Base-by-base conservation (phyloP, 53 echinoderm and acorn worm genomes). In the Hippasteria phrygiana region DNA sequence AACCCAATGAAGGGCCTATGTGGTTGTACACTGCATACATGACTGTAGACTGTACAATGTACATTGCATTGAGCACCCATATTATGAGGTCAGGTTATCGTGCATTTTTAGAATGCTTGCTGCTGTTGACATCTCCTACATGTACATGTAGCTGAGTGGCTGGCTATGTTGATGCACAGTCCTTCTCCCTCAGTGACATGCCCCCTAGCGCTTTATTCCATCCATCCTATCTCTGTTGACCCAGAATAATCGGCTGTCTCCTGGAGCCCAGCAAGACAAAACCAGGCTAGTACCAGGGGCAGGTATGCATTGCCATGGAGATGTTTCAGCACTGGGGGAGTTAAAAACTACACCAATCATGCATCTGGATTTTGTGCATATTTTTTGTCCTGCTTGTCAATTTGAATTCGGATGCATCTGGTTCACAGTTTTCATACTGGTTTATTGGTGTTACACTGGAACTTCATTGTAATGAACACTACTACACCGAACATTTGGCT, bases 221-320 rank as follows among this genome's bases (percentile, higher is more conserved):
- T 50, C 84, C 71, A 51, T 85, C 75, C 9, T 72, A 7, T 42
- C 81, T 55, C 46, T 48, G 85, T 24, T 85, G 85, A 85, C 85
- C 85, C 85, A 85, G 64, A 85, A 85, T 85, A 83, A 83, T 83
- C 83, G 66, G 41, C 45, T n/a, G 42, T 31, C 42, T n/a, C 62
- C 32, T 22, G 83, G 32, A 63, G 64, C 62, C 39, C 5, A 83
- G 83, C 29, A 43, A 46, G 27, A 83, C 31, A 42, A 66, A 42
- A 66, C 62, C 55, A 45, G 82, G 66, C 66, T 64, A 62, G 26
- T 73, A 42, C 43, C 20, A 34, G 43, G 34, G 73, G 43, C 43
- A 24, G 13, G 43, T 46, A 26, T 41, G 64, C 45, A 82, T 82
- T 82, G 75, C 51, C 75, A 75, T 50, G 50, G 33, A 9, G 43